These are phyloP conservation scores for Luperina testacea DNA, from an alignment of 2,888 invertebrate species.

Conservation along the genomic window DNA sequence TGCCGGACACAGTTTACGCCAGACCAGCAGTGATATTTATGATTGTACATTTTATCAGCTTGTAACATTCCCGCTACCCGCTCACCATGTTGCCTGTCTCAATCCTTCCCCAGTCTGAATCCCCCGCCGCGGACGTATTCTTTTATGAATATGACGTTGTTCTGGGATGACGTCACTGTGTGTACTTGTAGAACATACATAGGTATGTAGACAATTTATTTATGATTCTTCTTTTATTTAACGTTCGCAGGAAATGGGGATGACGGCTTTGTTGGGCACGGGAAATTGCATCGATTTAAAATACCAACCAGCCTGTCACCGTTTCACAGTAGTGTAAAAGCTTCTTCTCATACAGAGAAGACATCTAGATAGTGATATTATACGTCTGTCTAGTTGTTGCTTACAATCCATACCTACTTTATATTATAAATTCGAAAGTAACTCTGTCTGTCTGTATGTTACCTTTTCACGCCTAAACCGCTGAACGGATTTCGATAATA, in stretches of 20 bases:
- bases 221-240: constrained; percentile 24
- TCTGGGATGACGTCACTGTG: constrained; percentile 33
- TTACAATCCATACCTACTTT: not conserved
- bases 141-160: constrained; percentile 59
- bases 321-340: not conserved
- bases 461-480: too few species aligned
- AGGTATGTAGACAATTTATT: constrained; percentile 4
- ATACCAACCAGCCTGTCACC: not conserved
- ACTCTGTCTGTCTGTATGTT: too few species aligned
- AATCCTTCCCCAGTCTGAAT: constrained; percentile 20
- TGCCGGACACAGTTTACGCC: not conserved
- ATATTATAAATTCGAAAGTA: too few species aligned
- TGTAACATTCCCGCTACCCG: not conserved
- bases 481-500: too few species aligned
- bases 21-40: not conserved
- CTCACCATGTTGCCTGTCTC: constrained; percentile 7
- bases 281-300: constrained; percentile 16
- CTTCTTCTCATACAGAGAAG: not conserved
- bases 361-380: not conserved
- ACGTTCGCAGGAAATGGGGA: not conserved
- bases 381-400: not conserved
- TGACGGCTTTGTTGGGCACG: not conserved
- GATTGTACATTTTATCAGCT: not conserved
- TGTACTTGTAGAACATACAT: not conserved
- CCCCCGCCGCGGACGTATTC: constrained; percentile 44